Percentiles rank a stretch among this genome's conserved stretches.
phyloP scores from a whole-genome alignment of 2,797 vertebrate species.

The Pteronotus mesoamericanus region DNA sequence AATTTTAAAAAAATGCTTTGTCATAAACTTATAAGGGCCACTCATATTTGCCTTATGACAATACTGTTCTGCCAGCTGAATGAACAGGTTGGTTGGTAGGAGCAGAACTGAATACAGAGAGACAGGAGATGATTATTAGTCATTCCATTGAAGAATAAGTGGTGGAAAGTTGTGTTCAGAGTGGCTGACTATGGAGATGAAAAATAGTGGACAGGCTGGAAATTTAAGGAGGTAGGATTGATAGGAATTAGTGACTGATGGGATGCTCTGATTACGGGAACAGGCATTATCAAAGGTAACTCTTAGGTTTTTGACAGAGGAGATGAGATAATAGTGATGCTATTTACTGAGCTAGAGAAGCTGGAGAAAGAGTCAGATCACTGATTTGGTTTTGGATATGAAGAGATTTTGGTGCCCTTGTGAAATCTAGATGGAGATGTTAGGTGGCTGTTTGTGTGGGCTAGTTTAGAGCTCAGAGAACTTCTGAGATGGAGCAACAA shows the following conservation, averaged over 20 bases:
- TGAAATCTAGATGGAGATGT: neutral
- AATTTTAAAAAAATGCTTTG: neutral
- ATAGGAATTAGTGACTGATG: neutral
- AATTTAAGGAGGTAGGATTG: neutral
- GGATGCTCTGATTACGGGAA: neutral
- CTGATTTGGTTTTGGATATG: neutral
- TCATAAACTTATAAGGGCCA: neutral
- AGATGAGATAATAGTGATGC: neutral
- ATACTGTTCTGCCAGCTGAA: neutral
- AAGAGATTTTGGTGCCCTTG: neutral
- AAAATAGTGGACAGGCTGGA: neutral
- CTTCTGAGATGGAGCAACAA: neutral
- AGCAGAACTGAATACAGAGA: neutral
- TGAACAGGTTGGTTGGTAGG: neutral
- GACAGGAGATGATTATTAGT: neutral
- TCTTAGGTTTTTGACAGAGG: neutral
- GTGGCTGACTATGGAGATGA: neutral
- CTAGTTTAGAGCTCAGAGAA: neutral
- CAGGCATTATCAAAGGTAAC: neutral
- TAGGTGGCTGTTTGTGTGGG: neutral
- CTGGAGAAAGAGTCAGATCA: neutral
- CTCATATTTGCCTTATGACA: neutral
- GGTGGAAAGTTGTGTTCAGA: neutral
- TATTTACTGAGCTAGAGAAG: neutral
- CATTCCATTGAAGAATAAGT: neutral